A percentile compares a stretch with the other conserved stretches of the same genome.
phyloP scores from a whole-genome alignment of 2,113 vertebrate genomes.

The Oryzias woworae region DNA sequence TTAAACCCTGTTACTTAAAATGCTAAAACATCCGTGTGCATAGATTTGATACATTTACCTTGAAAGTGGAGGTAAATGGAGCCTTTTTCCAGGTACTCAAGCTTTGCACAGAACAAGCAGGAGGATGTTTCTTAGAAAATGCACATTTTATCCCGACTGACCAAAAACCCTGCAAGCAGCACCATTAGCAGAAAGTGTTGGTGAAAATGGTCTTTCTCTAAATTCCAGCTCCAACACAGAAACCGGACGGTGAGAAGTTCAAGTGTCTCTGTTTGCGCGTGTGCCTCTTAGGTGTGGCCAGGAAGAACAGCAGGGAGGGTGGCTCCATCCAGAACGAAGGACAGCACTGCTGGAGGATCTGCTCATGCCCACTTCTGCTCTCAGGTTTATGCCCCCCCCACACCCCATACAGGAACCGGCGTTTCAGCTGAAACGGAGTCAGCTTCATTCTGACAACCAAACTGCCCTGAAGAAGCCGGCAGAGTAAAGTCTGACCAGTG shows the following conservation, averaged over 20 bases:
- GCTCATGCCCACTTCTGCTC: too few relatives aligned
- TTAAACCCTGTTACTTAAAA: neutral
- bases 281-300: too few relatives aligned
- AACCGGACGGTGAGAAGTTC: too few relatives aligned
- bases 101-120: neutral
- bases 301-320: too few relatives aligned
- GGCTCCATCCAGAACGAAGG: too few relatives aligned
- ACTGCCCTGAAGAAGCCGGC: neutral
- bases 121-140: neutral
- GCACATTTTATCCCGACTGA: neutral
- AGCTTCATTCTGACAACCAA: neutral
- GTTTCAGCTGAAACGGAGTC: neutral
- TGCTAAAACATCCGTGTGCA: too few relatives aligned
- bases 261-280: too few relatives aligned
- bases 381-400: too few relatives aligned
- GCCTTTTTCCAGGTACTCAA: neutral
- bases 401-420: too few relatives aligned
- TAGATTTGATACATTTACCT: neutral
- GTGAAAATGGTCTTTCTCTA: too few relatives aligned
- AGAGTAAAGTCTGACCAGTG: neutral
- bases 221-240: too few relatives aligned
- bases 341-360: too few relatives aligned
- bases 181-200: neutral
- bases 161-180: neutral
- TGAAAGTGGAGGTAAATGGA: neutral